A percentile compares a stretch with the other conserved stretches of the same genome.
These are phyloP conservation scores for Mola mola DNA, from an alignment of 2,113 vertebrate genomes.

Conservation along the genomic window DNA sequence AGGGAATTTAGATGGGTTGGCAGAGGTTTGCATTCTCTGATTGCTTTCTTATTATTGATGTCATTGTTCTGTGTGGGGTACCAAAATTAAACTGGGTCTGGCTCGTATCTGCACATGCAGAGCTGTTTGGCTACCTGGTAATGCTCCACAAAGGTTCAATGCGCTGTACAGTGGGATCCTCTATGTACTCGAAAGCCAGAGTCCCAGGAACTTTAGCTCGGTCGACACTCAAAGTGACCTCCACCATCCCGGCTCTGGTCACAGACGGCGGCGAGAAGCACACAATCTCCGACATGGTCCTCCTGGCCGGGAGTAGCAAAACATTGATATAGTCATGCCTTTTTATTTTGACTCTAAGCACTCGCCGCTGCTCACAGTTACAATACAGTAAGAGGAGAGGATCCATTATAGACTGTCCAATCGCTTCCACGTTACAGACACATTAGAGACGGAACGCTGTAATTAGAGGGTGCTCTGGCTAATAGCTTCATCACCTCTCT, in stretches of 20 bases:
- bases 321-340: constrained; percentile 27
- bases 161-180: constrained; percentile 90
- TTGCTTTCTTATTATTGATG: too few species aligned
- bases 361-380: constrained; percentile 26
- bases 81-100: neutral
- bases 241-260: constrained; percentile 84
- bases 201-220: constrained; percentile 84
- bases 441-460: constrained; percentile 63
- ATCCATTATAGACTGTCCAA: constrained; percentile 55
- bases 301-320: constrained; percentile 72
- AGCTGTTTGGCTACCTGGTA: constrained; percentile 80
- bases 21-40: too few species aligned
- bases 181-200: constrained; percentile 91
- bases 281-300: constrained; percentile 88
- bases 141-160: constrained; percentile 96
- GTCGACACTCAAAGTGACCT: constrained; percentile 88
- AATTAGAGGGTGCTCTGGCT: constrained; percentile 68
- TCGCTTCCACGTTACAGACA: constrained; percentile 51
- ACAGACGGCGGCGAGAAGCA: constrained; percentile 88
- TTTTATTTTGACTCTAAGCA: constrained; percentile 40
- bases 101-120: neutral
- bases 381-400: constrained; percentile 39
- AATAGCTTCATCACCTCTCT: constrained; percentile 58
- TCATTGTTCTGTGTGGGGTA: too few species aligned
- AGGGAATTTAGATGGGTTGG: too few species aligned